Evolutionary conservation across 2,113 vertebrate genomes (phyloP).

Genomic region (Castor canadensis): DNA sequence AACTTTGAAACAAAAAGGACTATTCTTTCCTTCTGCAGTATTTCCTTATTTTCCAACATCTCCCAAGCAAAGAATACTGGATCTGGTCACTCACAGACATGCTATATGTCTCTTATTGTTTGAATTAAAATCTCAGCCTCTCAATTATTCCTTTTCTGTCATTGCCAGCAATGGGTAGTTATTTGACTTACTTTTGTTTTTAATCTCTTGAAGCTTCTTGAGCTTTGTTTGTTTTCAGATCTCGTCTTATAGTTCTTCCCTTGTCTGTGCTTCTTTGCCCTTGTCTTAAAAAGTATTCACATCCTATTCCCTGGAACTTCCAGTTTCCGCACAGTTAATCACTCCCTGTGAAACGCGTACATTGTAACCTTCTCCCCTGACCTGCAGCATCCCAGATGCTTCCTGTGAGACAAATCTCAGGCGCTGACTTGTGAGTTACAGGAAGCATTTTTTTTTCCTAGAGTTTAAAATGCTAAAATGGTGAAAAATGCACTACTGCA

Average conservation of each 20-base stretch:
- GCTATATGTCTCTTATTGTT: background rate
- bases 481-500: conserved; percentile 14
- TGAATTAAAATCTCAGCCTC: background rate
- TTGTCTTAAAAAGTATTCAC: conserved; percentile 70
- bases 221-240: background rate
- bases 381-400: conserved; percentile 82
- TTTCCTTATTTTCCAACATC: background rate
- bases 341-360: conserved; percentile 76
- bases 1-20: background rate
- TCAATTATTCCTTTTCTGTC: background rate
- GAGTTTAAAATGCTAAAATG: conserved; percentile 57
- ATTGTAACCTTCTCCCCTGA: conserved; percentile 81
- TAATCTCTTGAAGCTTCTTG: background rate
- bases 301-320: conserved; percentile 73
- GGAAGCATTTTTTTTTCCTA: conserved; percentile 39
- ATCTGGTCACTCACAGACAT: background rate
- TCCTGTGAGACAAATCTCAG: conserved; percentile 79
- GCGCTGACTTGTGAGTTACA: conserved; percentile 55
- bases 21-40: background rate
- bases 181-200: conserved; percentile 16
- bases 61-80: background rate
- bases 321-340: conserved; percentile 80
- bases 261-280: conserved; percentile 44
- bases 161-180: background rate
- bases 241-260: conserved; percentile 15